Percentiles rank a stretch among this genome's conserved stretches.
Evolutionary conservation across 2,797 vertebrate species (phyloP).

Genomic region (Melanogrammus aeglefinus): DNA sequence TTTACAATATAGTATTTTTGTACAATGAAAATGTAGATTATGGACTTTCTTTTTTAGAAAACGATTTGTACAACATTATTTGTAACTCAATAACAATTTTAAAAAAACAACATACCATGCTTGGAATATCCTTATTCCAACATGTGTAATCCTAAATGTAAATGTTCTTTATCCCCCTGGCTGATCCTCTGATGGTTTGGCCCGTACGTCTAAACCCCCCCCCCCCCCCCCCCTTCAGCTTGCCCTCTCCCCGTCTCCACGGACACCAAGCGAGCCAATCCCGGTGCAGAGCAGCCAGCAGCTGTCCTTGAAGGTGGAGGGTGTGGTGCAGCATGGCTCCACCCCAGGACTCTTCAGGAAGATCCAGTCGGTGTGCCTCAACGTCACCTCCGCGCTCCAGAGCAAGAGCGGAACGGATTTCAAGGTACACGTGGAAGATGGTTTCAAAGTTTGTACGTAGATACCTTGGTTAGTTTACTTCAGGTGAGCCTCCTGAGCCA

Average conservation of each 20-base stretch:
- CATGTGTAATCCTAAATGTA: background rate
- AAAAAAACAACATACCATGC: background rate
- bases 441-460: background rate
- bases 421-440: slow-evolving; percentile 74
- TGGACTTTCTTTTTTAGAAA: background rate
- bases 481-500: background rate
- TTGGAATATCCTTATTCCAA: background rate
- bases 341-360: slow-evolving; percentile 94
- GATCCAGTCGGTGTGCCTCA: slow-evolving; percentile 93
- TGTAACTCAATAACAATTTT: background rate
- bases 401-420: slow-evolving; percentile 88
- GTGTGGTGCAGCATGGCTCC: slow-evolving; percentile 93
- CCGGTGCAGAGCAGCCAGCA: slow-evolving; percentile 94
- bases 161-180: slow-evolving; percentile 5
- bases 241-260: slow-evolving; percentile 91
- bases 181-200: background rate
- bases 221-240: slow-evolving; percentile 77
- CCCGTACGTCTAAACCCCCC: background rate
- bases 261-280: slow-evolving; percentile 90
- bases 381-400: slow-evolving; percentile 89
- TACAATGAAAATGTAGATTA: background rate
- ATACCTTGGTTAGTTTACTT: background rate
- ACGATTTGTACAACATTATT: background rate
- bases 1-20: background rate
- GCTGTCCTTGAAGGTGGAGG: slow-evolving; percentile 93